A percentile compares a stretch with the other conserved stretches of the same genome.
Evolutionary conservation across 2,888 invertebrate genomes (phyloP).

Genomic region (Aricia artaxerxes): DNA sequence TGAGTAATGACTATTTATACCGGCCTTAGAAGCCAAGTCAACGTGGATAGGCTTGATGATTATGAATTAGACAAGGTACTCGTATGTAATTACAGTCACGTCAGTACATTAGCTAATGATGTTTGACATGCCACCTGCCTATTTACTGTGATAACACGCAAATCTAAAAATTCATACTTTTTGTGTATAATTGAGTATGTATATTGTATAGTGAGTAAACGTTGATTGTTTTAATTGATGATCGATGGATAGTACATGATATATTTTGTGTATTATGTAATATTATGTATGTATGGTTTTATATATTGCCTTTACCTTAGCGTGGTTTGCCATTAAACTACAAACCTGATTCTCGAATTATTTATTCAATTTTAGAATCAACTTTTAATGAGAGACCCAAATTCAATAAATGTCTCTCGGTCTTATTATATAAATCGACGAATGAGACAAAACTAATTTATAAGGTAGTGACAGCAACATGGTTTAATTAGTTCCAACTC

Average conservation of each 20-base stretch:
- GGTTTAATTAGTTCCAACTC: no score
- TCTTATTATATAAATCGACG: no score
- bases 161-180: slow-evolving; percentile 6
- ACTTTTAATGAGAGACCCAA: no score
- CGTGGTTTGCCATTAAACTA: no score
- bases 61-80: background rate
- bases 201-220: background rate
- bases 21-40: no score
- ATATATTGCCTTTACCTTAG: no score
- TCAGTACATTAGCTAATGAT: slow-evolving; percentile 23
- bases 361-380: no score
- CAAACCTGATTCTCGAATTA: no score
- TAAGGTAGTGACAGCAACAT: no score
- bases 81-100: slow-evolving; percentile 22
- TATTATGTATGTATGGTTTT: background rate
- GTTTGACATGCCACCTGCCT: slow-evolving; percentile 17
- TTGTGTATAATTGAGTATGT: background rate
- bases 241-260: background rate
- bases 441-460: no score
- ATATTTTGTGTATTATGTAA: background rate
- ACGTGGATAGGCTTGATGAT: background rate
- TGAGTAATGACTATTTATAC: no score
- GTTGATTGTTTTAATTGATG: background rate
- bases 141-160: slow-evolving; percentile 26
- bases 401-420: no score